These are phyloP conservation scores for Petaurus breviceps DNA, from an alignment of 2,113 vertebrate species.

Conservation along the genomic window DNA sequence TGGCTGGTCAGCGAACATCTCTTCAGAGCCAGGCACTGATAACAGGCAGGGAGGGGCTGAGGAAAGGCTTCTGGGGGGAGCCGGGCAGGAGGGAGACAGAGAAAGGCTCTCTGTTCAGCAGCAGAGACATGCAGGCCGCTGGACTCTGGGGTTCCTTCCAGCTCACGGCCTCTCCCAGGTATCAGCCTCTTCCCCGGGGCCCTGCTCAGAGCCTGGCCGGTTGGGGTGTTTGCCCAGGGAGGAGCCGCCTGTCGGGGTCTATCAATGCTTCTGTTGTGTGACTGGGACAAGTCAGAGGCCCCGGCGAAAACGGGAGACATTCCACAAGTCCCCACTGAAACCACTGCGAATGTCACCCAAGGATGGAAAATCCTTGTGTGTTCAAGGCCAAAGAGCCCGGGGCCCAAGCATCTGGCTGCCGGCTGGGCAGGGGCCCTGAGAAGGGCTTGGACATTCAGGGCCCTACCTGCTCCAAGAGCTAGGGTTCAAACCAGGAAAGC, in stretches of 20 bases:
- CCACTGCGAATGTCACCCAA: conserved; percentile 70
- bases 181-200: neutral
- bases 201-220: conserved; percentile 16
- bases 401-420: neutral
- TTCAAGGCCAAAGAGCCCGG: neutral
- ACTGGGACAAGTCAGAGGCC: conserved; percentile 45
- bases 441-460: neutral
- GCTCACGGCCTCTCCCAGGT: neutral
- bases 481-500: neutral
- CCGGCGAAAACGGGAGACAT: conserved; percentile 68
- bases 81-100: neutral
- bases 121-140: neutral
- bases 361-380: neutral
- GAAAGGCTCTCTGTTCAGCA: neutral
- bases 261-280: conserved; percentile 79
- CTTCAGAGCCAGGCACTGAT: neutral
- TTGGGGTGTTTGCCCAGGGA: conserved; percentile 70
- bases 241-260: fast-evolving
- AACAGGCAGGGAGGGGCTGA: no score
- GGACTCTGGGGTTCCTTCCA: neutral
- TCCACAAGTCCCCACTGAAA: conserved; percentile 77
- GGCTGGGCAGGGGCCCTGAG: neutral
- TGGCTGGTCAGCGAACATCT: neutral
- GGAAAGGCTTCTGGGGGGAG: neutral
- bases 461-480: neutral